Base-by-base conservation (phyloP, 2,113 vertebrate species). In the Plecotus auritus region DNA sequence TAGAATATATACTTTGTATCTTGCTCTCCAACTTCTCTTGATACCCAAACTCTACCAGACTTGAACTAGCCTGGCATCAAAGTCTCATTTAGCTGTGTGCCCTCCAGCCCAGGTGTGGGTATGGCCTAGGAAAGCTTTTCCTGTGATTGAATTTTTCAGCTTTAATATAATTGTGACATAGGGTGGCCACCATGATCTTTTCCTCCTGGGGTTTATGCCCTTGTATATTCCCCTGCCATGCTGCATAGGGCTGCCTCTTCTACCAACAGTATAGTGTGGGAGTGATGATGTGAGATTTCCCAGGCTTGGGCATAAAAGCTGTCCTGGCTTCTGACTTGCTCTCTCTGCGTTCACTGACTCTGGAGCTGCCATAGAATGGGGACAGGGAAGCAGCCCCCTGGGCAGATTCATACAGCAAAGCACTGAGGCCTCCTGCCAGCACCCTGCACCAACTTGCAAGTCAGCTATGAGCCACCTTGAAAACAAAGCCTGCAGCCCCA, bases 71-170 rank as follows among this genome's bases (percentile, higher is more conserved):
- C 10, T 14, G 20, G 9, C 42, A 13, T 18, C 17, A 17, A 54
- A 51, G 85, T 51, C 16, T 86, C 51, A 73, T 0, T 7, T 0
- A 20, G 5, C 18, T 6, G 7, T 18, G 1, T 26, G 0, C 8
- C 26, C 10, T 74, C n/a, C 69, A 83, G 17, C n/a, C n/a, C 13
- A 10, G 4, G 5, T 14, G 0, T 26, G 30, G 23, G 30, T 4
- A 32, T 0, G 28, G 11, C 28, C 67, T 47, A 61, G 20, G 45
- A 22, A 61, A 54, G 45, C 8, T 61, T 49, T 69, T 37, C 40
- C 40, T 64, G 26, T 42, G 18, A 37, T 2, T 74, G 14, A 40
- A 35, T 2, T 49, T 74, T 54, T 40, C 30, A 18, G 4, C 10
- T 40, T 86, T 78, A 13, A 69, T 78, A 69, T 32, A 74, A 69